phyloP scores from a whole-genome alignment of 2,797 vertebrate genomes.

The Gallinago nigripennis region DNA sequence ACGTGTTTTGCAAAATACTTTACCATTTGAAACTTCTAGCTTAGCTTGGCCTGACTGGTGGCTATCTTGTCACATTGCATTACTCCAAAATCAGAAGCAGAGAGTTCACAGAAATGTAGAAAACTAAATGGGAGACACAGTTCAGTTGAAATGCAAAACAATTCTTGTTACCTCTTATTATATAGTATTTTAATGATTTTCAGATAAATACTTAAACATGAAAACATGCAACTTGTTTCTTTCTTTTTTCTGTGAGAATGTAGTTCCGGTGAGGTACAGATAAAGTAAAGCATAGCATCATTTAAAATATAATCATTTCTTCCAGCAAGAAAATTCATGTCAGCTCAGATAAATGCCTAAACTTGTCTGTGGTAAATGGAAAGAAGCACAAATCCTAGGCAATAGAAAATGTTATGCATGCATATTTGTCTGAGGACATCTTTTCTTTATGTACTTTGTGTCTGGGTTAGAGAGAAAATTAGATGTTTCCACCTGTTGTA shows the following conservation, averaged over 20 bases:
- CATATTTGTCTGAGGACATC: not conserved
- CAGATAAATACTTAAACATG: not conserved
- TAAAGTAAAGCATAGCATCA: not conserved
- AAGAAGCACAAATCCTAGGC: not conserved
- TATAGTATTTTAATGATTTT: not conserved
- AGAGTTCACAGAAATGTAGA: not conserved
- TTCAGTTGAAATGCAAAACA: not conserved
- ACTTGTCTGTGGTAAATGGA: not conserved
- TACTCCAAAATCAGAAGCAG: not conserved
- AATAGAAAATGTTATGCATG: not conserved
- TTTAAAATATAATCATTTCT: not conserved
- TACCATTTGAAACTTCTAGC: not conserved
- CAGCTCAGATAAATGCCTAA: not conserved
- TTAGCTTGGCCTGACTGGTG: slow-evolving; percentile 7
- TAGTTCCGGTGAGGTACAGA: not conserved
- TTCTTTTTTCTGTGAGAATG: not conserved
- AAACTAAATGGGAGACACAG: not conserved
- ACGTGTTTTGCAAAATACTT: slow-evolving; percentile 1
- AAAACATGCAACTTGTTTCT: not conserved
- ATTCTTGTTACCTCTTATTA: not conserved
- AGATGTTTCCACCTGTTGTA: not conserved
- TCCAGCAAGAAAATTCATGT: not conserved
- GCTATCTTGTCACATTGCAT: slow-evolving; percentile 12
- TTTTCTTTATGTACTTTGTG: not conserved
- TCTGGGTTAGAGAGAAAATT: not conserved